Evolutionary conservation across 2,113 vertebrate species (phyloP), one percentile per base, ranked within the genome.

Genomic region (Toxotes chatareus): DNA sequence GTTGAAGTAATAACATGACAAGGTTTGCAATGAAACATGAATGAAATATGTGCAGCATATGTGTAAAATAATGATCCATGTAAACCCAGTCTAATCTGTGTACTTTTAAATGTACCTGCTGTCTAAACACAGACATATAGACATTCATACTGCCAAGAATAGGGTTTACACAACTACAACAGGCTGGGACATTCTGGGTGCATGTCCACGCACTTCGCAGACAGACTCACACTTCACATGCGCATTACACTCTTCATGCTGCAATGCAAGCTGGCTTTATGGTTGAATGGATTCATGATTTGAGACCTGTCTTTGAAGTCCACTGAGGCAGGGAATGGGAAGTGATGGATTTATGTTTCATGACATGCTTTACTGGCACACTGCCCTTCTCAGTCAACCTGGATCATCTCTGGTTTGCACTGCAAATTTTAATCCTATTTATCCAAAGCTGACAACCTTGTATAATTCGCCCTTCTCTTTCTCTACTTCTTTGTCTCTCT

Each of bases 281-380:
- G 87, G 49, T 71, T 87, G 84, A 89, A 82, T 59, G 82, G 84
- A 72, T 73, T 78, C 78, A 77, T 84, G 89, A 86, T 86, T 89
- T 63, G 74, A 91, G 84, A 69, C 79, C 79, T 64, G 82, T 85
- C 91, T 89, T 88, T 91, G 84, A 89, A 91, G 91, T 91, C 86
- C 86, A n/a, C 73, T 4, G 82, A 85, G 83, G 87, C 87, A 84
- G 74, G 63, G 79, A 72, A 85, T 62, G 68, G 79, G 42, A 89
- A 85, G 79, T 74, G 91, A 92, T 91, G 87, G 91, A 91, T 92
- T 92, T 87, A 76, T 89, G 89, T 91, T 86, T 85, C 82, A 74
- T 89, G 89, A 84, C 87, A 91, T 92, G 89, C 87, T 87, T 91
- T 89, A 60, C 85, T 85, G 84, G 84, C 89, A 88, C 73, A 59